phyloP scores from a whole-genome alignment of 2,888 invertebrate genomes.

The Cabera pusaria region DNA sequence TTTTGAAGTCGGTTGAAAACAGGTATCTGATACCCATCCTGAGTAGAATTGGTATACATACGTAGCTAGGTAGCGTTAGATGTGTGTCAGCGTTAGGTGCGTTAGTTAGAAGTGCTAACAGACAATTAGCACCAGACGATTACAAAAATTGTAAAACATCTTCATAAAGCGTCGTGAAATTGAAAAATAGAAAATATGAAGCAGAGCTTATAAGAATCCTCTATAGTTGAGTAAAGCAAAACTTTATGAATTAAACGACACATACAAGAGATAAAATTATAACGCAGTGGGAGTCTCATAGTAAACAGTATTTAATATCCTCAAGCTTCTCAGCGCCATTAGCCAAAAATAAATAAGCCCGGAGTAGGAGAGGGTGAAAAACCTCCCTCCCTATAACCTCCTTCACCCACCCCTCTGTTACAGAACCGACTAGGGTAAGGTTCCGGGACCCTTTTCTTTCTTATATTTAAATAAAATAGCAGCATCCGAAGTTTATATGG shows the following conservation, averaged over 20 bases:
- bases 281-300: slow-evolving; percentile 47
- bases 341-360: slow-evolving; percentile 71
- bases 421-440: neutral
- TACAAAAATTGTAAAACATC: no score
- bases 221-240: neutral
- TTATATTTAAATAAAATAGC: neutral
- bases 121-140: no score
- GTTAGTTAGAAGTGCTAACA: no score
- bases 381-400: no score
- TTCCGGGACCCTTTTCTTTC: slow-evolving; percentile 15
- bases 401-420: slow-evolving; percentile 27
- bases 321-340: slow-evolving; percentile 63
- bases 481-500: neutral
- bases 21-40: no score
- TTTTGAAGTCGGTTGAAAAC: no score
- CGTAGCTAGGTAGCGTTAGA: no score
- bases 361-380: slow-evolving; percentile 63
- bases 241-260: slow-evolving; percentile 3
- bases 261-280: slow-evolving; percentile 47
- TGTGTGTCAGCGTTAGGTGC: no score
- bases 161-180: no score
- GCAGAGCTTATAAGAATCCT: no score
- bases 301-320: slow-evolving; percentile 71
- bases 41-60: no score
- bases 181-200: no score